Percentiles rank a stretch among this genome's conserved stretches.
phyloP scores from a whole-genome alignment of 2,113 vertebrate genomes.

The Dasyurus viverrinus region DNA sequence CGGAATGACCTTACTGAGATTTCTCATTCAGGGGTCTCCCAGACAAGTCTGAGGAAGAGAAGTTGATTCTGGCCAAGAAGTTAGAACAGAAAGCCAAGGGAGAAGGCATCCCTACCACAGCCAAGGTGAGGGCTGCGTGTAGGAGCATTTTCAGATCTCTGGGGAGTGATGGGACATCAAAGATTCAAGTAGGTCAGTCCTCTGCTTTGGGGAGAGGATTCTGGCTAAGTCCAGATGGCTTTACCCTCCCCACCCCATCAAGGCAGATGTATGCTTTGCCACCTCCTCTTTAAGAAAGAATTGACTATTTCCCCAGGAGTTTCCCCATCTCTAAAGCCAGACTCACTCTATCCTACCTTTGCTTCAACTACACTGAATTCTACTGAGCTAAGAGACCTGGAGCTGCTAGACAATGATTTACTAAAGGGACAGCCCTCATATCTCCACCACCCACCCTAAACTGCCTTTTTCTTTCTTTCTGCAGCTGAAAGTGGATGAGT shows the following conservation, averaged over 20 bases:
- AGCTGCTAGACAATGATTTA: not conserved
- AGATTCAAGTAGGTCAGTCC: no score
- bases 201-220: not conserved
- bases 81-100: conserved; percentile 93
- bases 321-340: not conserved
- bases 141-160: not conserved
- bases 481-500: conserved; percentile 97
- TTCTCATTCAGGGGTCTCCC: conserved; percentile 86
- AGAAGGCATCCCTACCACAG: conserved; percentile 96
- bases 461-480: conserved; percentile 55
- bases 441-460: not conserved
- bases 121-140: conserved; percentile 85
- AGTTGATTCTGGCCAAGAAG: conserved; percentile 90
- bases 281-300: not conserved
- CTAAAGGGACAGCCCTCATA: not conserved
- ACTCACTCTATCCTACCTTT: not conserved
- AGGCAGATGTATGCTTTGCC: not conserved
- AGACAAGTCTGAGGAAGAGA: conserved; percentile 95
- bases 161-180: fast-evolving
- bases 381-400: not conserved
- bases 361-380: not conserved
- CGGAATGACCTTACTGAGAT: not conserved
- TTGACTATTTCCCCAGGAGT: not conserved
- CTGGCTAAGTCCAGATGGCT: conserved; percentile 7
- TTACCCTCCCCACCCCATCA: not conserved